phyloP scores from a whole-genome alignment of 2,888 invertebrate genomes.

The Ophraella communa region DNA sequence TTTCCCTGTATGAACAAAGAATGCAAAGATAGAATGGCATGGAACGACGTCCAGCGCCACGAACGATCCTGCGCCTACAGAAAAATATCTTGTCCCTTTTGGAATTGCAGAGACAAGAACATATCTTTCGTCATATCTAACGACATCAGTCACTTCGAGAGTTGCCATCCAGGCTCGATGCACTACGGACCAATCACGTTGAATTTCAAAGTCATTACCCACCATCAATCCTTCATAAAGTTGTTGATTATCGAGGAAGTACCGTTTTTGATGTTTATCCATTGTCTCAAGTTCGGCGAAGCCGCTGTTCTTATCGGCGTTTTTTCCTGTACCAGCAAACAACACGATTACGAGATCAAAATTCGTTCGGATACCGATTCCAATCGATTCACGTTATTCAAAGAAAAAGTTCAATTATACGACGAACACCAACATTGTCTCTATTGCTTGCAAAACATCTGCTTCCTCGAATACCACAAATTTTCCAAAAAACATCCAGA shows the following conservation, averaged over 20 bases:
- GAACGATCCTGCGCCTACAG: conserved; percentile 34
- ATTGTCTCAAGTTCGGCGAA: conserved; percentile 36
- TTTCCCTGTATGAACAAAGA: conserved; percentile 35
- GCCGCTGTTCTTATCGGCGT: conserved; percentile 33
- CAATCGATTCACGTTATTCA: conserved; percentile 27
- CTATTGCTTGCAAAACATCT: conserved; percentile 38
- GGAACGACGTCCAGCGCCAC: conserved; percentile 34
- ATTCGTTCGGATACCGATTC: conserved; percentile 25
- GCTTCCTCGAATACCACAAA: conserved; percentile 28
- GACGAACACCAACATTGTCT: conserved; percentile 36
- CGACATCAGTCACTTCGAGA: conserved; percentile 36
- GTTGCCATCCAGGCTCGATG: conserved; percentile 34
- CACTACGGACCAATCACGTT: conserved; percentile 24
- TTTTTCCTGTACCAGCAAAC: conserved; percentile 29
- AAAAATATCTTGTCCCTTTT: conserved; percentile 34
- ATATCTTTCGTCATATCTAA: conserved; percentile 26
- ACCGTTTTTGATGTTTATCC: conserved; percentile 35
- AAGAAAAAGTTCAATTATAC: conserved; percentile 31
- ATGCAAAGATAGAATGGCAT: conserved; percentile 29
- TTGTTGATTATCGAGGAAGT: conserved; percentile 28
- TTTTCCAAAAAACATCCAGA: conserved; percentile 35
- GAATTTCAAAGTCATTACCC: conserved; percentile 28
- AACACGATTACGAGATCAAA: conserved; percentile 33
- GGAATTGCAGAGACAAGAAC: conserved; percentile 37
- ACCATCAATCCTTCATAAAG: conserved; percentile 36